phyloP scores from a whole-genome alignment of 2,113 vertebrate genomes.

The Amblyopsis rosae region DNA sequence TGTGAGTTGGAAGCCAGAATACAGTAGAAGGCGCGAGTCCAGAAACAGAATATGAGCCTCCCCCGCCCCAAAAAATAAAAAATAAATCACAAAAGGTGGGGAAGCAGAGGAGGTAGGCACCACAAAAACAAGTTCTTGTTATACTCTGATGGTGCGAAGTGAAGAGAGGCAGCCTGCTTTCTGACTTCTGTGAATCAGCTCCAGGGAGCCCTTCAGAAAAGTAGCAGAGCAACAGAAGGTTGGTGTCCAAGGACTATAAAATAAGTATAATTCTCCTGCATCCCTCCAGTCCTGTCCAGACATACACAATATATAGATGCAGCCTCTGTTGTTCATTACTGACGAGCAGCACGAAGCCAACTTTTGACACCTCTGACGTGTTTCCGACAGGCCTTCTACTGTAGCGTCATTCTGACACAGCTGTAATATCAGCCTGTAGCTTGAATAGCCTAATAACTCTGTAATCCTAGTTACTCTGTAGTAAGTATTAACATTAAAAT shows the following conservation, averaged over 20 bases:
- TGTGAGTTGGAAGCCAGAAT: constrained; percentile 22
- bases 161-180: constrained; percentile 50
- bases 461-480: too few relatives aligned
- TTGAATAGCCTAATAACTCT: too few relatives aligned
- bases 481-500: neutral
- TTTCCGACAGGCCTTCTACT: neutral
- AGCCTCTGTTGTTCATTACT: constrained; percentile 15
- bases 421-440: too few relatives aligned
- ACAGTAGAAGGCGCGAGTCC: constrained; percentile 9
- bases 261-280: constrained; percentile 57
- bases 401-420: neutral
- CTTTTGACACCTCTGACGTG: constrained; percentile 2
- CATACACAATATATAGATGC: constrained; percentile 24
- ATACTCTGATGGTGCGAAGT: constrained; percentile 65
- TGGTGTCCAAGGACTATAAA: constrained; percentile 70
- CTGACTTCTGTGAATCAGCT: constrained; percentile 72
- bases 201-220: constrained; percentile 77
- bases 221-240: constrained; percentile 64
- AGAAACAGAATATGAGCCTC: constrained; percentile 8
- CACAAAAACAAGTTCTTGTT: constrained; percentile 36
- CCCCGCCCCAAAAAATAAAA: constrained; percentile 1
- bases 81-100: constrained; percentile 20
- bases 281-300: constrained; percentile 26
- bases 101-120: constrained; percentile 11
- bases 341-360: constrained; percentile 19